Percentiles rank a stretch among this genome's conserved stretches.
These are phyloP conservation scores for Leptodactylus fallax DNA, from an alignment of 2,797 vertebrate genomes.

Conservation along the genomic window DNA sequence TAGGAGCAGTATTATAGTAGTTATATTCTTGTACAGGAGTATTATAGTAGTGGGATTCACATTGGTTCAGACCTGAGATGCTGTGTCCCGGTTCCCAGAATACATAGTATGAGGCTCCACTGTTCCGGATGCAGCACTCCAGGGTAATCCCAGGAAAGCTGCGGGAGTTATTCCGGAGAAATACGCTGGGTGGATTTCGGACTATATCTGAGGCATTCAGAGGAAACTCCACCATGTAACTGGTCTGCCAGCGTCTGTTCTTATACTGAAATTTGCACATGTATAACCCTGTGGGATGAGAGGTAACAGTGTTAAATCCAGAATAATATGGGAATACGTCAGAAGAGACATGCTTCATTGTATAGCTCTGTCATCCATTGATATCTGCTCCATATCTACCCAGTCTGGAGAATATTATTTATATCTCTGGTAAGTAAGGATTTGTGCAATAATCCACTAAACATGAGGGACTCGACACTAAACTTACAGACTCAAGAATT, in stretches of 20 bases:
- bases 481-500: too few species aligned
- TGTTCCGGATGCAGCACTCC: slow-evolving; percentile 67
- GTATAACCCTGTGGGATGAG: slow-evolving; percentile 67
- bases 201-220: slow-evolving; percentile 60
- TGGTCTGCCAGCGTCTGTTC: slow-evolving; percentile 56
- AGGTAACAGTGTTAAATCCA: not conserved
- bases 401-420: too few species aligned
- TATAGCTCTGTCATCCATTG: too few species aligned
- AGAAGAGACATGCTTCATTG: too few species aligned
- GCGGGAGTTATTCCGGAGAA: slow-evolving; percentile 60
- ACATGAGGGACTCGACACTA: too few species aligned
- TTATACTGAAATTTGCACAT: slow-evolving; percentile 63
- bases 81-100: slow-evolving; percentile 64
- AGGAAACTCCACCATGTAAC: slow-evolving; percentile 56
- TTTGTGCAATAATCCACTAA: too few species aligned
- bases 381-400: too few species aligned
- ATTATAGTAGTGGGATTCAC: too few species aligned
- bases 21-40: too few species aligned
- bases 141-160: slow-evolving; percentile 56
- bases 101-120: slow-evolving; percentile 39
- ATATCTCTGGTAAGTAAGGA: too few species aligned
- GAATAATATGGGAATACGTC: not conserved
- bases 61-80: not conserved
- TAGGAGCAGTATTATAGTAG: too few species aligned
- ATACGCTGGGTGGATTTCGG: slow-evolving; percentile 58